Percentiles rank a stretch among this genome's conserved stretches.
Conservation (phyloP, 2,888 invertebrate genomes). For the Lysandra coridon region DNA sequence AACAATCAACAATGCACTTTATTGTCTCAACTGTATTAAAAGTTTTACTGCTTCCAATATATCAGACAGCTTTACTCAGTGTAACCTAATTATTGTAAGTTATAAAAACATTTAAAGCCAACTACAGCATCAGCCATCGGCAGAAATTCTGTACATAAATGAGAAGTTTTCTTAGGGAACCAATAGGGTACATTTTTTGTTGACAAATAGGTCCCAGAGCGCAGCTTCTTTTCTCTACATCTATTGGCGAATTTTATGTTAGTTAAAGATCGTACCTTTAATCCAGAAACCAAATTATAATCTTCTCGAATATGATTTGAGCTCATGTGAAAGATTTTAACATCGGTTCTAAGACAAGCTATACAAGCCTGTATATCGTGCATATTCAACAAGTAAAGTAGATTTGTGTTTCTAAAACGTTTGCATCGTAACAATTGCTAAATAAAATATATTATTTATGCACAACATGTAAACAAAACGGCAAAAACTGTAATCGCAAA, state of each 20-base stretch:
- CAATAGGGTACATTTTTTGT: neutral
- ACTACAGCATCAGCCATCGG: neutral
- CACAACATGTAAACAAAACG: neutral
- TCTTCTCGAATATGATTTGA: slow-evolving; percentile 55
- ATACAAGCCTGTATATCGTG: slow-evolving; percentile 61
- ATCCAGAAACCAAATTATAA: slow-evolving; percentile 62
- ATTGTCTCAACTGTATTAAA: neutral
- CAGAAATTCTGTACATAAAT: neutral
- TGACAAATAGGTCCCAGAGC: neutral
- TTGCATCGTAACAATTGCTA: neutral
- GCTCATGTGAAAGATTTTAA: slow-evolving; percentile 59
- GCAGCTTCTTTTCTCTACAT: neutral
- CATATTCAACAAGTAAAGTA: slow-evolving; percentile 45
- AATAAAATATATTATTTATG: neutral
- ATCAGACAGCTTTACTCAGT: neutral
- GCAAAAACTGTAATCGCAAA: neutral
- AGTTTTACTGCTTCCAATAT: neutral
- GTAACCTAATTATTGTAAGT: neutral
- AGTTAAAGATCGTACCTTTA: slow-evolving; percentile 53
- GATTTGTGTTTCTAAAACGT: neutral
- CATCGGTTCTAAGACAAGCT: slow-evolving; percentile 62
- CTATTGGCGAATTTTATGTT: neutral
- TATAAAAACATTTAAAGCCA: neutral
- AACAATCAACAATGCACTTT: too few relatives aligned
- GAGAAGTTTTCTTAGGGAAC: neutral